phyloP scores from a whole-genome alignment of 2,113 vertebrate species.

The Pyxicephalus adspersus region DNA sequence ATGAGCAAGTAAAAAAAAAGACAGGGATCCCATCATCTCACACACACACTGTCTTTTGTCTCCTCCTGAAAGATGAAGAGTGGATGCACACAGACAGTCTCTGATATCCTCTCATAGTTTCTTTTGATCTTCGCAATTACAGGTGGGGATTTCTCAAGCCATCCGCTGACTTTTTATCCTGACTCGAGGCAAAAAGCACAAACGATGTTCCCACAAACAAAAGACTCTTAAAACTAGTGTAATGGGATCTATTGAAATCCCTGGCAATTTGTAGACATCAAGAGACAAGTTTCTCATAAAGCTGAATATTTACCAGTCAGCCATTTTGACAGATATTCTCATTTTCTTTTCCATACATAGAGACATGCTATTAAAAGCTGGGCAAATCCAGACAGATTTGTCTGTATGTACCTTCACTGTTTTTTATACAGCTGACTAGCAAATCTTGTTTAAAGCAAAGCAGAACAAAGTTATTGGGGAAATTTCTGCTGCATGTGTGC shows the following conservation, averaged over 20 bases:
- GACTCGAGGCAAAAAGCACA: constrained; percentile 24
- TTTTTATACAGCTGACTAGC: no score
- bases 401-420: no score
- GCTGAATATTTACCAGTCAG: constrained; percentile 28
- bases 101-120: constrained; percentile 31
- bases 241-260: constrained; percentile 36
- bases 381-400: no score
- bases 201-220: constrained; percentile 46
- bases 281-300: constrained; percentile 35
- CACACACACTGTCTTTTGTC: constrained; percentile 51
- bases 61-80: constrained; percentile 47
- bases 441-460: no score
- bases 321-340: not conserved
- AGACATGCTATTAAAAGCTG: no score
- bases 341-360: no score
- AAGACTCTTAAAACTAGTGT: constrained; percentile 35
- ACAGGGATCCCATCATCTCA: constrained; percentile 40
- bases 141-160: constrained; percentile 45
- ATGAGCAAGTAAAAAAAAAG: constrained; percentile 27
- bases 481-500: no score
- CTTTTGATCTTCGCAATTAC: constrained; percentile 55
- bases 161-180: constrained; percentile 42
- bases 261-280: constrained; percentile 48
- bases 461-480: no score
- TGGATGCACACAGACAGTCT: constrained; percentile 49